Conservation (phyloP, 2,797 vertebrate genomes). For the Hyperoplus lanceolatus region DNA sequence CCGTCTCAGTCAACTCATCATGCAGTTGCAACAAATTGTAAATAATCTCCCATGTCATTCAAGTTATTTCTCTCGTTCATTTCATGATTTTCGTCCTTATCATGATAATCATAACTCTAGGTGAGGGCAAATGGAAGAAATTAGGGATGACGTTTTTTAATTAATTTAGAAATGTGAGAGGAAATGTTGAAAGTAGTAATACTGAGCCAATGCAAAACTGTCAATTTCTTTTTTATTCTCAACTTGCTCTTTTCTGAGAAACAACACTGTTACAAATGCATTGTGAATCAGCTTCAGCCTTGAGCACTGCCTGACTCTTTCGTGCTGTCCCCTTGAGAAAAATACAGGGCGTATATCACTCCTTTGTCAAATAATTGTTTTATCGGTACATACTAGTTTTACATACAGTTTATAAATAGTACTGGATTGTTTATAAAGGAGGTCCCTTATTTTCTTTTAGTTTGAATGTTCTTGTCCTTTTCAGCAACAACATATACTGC, state of each 20-base stretch:
- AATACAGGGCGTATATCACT: conserved; percentile 57
- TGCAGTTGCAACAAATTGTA: conserved; percentile 24
- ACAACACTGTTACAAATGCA: conserved; percentile 42
- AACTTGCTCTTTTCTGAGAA: conserved; percentile 43
- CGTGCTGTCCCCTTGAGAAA: conserved; percentile 46
- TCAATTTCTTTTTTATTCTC: conserved; percentile 21
- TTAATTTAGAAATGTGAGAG: conserved; percentile 18
- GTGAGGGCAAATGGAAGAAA: conserved; percentile 15
- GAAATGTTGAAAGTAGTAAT: conserved; percentile 37
- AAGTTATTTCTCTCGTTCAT: conserved; percentile 23
- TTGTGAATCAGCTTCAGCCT: conserved; percentile 57
- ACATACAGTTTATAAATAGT: conserved; percentile 41
- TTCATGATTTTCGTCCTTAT: conserved; percentile 28
- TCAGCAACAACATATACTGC: conserved; percentile 48
- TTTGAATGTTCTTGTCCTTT: conserved; percentile 48
- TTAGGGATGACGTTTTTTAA: not conserved
- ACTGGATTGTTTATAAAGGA: conserved; percentile 20
- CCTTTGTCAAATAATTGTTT: conserved; percentile 46
- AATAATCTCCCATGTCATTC: conserved; percentile 12
- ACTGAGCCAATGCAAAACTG: conserved; percentile 64
- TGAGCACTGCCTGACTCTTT: conserved; percentile 66
- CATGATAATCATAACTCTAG: conserved; percentile 10
- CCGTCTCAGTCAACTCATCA: not conserved
- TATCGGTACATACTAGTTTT: conserved; percentile 47
- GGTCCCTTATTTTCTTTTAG: conserved; percentile 36